Percentiles rank a stretch among this genome's conserved stretches.
These are phyloP conservation scores for Rhinopomastus cyanomelas DNA, from an alignment of 2,113 vertebrate genomes.

Conservation along the genomic window DNA sequence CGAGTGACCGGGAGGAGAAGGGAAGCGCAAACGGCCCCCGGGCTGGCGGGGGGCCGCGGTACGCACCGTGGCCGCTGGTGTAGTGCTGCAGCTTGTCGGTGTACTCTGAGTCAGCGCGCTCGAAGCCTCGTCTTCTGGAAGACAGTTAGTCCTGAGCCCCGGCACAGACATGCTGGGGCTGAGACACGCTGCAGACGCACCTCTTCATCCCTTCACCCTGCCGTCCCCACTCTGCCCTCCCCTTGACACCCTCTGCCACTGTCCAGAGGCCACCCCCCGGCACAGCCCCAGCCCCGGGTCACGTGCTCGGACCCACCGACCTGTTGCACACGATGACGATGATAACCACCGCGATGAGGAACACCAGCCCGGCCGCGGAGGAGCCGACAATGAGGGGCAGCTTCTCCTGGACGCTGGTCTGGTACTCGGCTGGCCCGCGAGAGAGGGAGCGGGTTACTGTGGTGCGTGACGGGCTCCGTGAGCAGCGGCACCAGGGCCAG, in stretches of 20 bases:
- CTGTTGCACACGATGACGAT: slow-evolving; percentile 89
- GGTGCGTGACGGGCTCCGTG: accelerated
- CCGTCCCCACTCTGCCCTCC: neutral
- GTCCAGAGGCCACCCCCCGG: accelerated
- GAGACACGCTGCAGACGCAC: neutral
- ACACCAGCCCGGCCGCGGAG: slow-evolving; percentile 87
- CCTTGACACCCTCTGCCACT: neutral
- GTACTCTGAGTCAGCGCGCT: slow-evolving; percentile 91
- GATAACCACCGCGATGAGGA: slow-evolving; percentile 89
- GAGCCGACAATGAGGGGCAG: slow-evolving; percentile 94
- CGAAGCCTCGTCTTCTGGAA: slow-evolving; percentile 89
- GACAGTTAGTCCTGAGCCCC: slow-evolving; percentile 79
- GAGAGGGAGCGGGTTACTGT: neutral
- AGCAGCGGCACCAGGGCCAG: neutral
- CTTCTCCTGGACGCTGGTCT: slow-evolving; percentile 92
- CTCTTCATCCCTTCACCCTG: neutral
- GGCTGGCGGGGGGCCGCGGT: neutral
- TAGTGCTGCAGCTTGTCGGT: slow-evolving; percentile 97
- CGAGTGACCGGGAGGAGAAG: slow-evolving; percentile 11
- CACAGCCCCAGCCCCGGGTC: accelerated
- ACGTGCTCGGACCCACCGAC: slow-evolving; percentile 57
- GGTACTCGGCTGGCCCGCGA: slow-evolving; percentile 83
- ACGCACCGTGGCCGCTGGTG: slow-evolving; percentile 96
- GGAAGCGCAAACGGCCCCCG: slow-evolving; percentile 11
- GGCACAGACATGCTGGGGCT: neutral